phyloP scores from a whole-genome alignment of 2,797 vertebrate genomes.

The Chromobotia macracanthus region DNA sequence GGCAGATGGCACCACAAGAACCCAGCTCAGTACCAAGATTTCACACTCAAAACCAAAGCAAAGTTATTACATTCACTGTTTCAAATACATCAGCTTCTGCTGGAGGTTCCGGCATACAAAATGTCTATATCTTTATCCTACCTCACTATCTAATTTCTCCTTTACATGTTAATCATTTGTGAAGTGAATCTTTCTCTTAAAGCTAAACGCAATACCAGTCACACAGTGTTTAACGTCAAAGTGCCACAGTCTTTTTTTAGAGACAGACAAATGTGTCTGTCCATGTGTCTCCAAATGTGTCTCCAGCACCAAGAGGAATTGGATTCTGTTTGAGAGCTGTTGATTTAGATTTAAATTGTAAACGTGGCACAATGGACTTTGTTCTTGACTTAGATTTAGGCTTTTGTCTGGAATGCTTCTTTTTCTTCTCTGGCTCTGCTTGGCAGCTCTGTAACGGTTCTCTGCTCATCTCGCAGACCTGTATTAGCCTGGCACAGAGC shows the following conservation, averaged over 20 bases:
- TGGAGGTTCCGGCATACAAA: neutral
- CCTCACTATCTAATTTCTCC: neutral
- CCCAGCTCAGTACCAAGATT: neutral
- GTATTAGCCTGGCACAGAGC: conserved; percentile 22
- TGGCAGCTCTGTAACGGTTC: conserved; percentile 18
- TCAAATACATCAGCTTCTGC: neutral
- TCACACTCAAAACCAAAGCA: conserved; percentile 19
- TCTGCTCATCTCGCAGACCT: conserved; percentile 33
- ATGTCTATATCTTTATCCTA: neutral
- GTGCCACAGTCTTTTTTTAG: neutral
- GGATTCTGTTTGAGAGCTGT: neutral
- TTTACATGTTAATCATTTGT: neutral
- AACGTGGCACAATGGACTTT: neutral
- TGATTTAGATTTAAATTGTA: conserved; percentile 13
- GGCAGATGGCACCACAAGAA: neutral
- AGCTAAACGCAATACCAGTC: neutral
- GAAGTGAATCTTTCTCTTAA: neutral
- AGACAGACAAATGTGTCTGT: neutral
- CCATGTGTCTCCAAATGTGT: too few relatives aligned
- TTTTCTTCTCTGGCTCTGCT: conserved; percentile 13
- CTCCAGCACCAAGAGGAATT: neutral
- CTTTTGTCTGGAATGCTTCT: neutral
- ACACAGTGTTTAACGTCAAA: neutral
- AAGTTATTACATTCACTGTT: neutral
- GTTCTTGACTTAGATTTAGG: neutral